A percentile compares a stretch with the other conserved stretches of the same genome.
Conservation (phyloP, 2,113 vertebrate genomes). For the Emydura subglobosa region DNA sequence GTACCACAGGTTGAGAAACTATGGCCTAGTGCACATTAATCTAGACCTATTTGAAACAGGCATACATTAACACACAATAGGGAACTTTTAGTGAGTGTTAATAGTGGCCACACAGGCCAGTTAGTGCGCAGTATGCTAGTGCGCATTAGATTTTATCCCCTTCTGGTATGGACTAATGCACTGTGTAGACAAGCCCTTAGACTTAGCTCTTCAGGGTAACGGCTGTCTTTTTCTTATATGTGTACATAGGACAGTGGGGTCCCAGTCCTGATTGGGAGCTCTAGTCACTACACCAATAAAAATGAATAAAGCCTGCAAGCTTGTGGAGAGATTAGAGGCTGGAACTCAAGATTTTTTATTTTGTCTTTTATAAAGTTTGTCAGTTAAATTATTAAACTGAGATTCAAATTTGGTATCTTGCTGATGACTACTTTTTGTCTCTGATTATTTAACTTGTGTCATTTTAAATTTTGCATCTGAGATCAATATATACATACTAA, state of each 20-base stretch:
- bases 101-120: background rate
- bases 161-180: background rate
- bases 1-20: no score
- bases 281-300: background rate
- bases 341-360: background rate
- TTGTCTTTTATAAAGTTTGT: background rate
- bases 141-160: background rate
- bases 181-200: background rate
- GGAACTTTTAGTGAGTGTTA: background rate
- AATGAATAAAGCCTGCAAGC: background rate
- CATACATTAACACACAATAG: background rate
- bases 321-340: background rate
- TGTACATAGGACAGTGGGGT: background rate
- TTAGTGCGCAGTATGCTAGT: background rate
- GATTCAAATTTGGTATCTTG: background rate
- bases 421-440: background rate
- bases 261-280: background rate
- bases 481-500: background rate
- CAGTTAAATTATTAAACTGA: background rate
- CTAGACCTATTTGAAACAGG: background rate
- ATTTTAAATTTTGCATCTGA: background rate
- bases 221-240: background rate
- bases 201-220: background rate
- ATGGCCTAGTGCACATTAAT: background rate
- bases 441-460: background rate